Conservation (phyloP, 92 coral and sea anemone genomes). For the Parazoanthus atlanticus region DNA sequence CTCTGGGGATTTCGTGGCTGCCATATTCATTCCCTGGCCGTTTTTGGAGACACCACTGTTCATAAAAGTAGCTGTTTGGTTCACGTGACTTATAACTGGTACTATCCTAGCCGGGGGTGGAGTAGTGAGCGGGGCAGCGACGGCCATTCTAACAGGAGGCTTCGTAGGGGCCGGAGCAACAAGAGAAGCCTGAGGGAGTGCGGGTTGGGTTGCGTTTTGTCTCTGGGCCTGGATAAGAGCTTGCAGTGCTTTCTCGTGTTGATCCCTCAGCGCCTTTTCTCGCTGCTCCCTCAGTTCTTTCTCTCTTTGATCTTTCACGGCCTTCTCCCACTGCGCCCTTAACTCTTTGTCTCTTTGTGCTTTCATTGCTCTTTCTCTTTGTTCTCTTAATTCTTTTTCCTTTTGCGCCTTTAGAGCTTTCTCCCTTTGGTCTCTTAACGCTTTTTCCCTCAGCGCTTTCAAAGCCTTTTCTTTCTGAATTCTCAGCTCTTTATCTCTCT, state of each 20-base stretch:
- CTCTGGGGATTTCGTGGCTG: slow-evolving; percentile 26
- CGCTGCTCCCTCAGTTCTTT: slow-evolving; percentile 10
- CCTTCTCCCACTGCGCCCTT: background rate
- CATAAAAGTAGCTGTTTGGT: background rate
- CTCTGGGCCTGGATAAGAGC: slow-evolving; percentile 31
- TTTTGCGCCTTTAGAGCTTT: slow-evolving; percentile 7
- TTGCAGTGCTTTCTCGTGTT: slow-evolving; percentile 28
- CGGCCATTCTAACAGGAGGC: background rate
- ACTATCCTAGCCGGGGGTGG: background rate
- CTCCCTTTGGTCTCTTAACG: slow-evolving; percentile 1
- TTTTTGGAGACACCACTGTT: slow-evolving; percentile 28
- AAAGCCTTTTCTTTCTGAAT: slow-evolving; percentile 6
- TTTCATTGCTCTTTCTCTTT: slow-evolving; percentile 21
- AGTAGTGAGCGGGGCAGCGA: slow-evolving; percentile 22
- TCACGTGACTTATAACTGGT: background rate
- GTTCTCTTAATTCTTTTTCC: slow-evolving; percentile 15
- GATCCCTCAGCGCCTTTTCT: slow-evolving; percentile 26
- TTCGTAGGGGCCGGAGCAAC: slow-evolving; percentile 10
- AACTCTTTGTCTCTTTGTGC: slow-evolving; percentile 22
- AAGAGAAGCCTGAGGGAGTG: slow-evolving; percentile 22
- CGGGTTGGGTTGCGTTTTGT: slow-evolving; percentile 37
- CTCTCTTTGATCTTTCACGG: slow-evolving; percentile 10
- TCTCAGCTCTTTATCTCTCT: slow-evolving; percentile 15
- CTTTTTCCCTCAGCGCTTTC: slow-evolving; percentile 9
- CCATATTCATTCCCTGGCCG: slow-evolving; percentile 32